Evolutionary conservation across 2,113 vertebrate genomes (phyloP), one percentile per base, ranked within the genome.

Genomic region (Rattus rattus): DNA sequence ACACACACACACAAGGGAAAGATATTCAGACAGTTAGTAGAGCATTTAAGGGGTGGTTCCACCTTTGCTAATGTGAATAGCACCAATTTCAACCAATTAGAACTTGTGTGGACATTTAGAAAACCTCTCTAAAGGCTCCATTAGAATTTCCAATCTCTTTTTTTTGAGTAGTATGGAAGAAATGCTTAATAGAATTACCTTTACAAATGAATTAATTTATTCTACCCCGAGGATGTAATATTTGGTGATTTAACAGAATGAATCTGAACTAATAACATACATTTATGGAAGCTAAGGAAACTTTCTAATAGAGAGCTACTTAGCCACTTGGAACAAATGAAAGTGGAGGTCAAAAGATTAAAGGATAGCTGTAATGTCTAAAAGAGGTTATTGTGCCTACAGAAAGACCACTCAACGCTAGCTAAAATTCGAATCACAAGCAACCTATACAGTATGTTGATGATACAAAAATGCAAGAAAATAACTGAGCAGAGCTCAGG

Each of bases 301-400:
- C 97, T 97, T 97, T 96, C 97, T 79, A 97, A 90, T 73, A 79
- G 33, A 76, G 88, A 97, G 88, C 85, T 94, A 96, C 76, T 86
- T 94, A 96, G 69, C 91, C 92, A 94, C 92, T 90, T 97, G 94
- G 96, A 98, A 98, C 93, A 98, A 98, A 98, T 95, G 73, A 95
- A 75, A 24, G 86, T 61, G 17, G 17, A 94, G 67, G 43, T 88
- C 49, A 56, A 90, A 76, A 96, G 72, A 96, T 63, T 83, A 97
- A 96, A 97, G 94, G 97, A 77, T 49, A 95, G 28, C 36, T 91
- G 14, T 69, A 92, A 87, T 76, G 65, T 75, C 90, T 61, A 75
- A 77, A 97, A 97, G 84, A 36, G 11, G 77, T 96, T 86, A 79
- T 12, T 17, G 19, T 65, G 36, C 80, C 94, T 75, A 97, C 77